Percentiles rank a stretch among this genome's conserved stretches.
Evolutionary conservation across 2,888 invertebrate genomes (phyloP).

Genomic region (Harpalus rufipes): DNA sequence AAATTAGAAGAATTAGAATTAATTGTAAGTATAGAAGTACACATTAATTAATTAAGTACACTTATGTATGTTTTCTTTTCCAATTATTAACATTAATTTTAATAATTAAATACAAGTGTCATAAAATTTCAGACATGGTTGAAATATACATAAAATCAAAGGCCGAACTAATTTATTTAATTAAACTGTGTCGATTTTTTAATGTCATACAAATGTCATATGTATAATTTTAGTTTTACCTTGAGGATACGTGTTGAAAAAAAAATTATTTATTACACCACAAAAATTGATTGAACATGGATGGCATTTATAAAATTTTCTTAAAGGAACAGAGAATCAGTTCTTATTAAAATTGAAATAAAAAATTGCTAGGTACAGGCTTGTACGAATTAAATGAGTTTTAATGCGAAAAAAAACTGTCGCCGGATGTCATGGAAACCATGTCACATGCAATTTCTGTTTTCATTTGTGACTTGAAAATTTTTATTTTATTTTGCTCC

Average conservation of each 20-base stretch:
- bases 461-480: conserved; percentile 21
- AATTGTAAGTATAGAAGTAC: not conserved
- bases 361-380: conserved; percentile 7
- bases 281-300: not conserved
- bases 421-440: conserved; percentile 55
- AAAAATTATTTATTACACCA: not conserved
- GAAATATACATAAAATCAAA: too few species aligned
- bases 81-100: not conserved
- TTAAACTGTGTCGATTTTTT: too few species aligned
- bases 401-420: conserved; percentile 28
- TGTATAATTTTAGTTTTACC: too few species aligned
- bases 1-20: conserved; percentile 4
- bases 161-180: too few species aligned
- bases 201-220: too few species aligned
- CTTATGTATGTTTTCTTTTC: not conserved
- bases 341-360: conserved; percentile 10
- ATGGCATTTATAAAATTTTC: not conserved
- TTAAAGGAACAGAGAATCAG: not conserved
- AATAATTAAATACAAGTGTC: not conserved
- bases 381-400: conserved; percentile 47
- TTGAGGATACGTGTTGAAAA: not conserved
- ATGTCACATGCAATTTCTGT: conserved; percentile 58
- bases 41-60: not conserved
- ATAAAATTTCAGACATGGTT: too few species aligned
- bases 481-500: too few species aligned